phyloP scores from a whole-genome alignment of 2,113 vertebrate genomes.

The Epinephelus cyanopodus region DNA sequence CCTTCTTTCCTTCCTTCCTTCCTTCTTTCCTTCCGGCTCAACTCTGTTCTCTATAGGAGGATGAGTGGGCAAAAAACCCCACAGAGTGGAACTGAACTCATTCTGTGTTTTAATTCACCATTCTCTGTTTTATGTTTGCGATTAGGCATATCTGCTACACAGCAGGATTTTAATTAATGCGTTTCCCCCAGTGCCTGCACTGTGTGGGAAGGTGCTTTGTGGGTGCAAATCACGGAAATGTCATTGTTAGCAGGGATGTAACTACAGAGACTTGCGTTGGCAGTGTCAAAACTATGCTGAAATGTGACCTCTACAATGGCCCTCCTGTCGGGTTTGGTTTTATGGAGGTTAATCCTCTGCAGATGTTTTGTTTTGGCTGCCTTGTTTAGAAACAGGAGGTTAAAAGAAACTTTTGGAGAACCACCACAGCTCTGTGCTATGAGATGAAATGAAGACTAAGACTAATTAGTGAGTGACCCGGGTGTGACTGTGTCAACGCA shows the following conservation, averaged over 20 bases:
- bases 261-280: conserved; percentile 38
- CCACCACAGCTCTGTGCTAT: not conserved
- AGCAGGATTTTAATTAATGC: conserved; percentile 84
- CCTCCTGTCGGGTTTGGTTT: conserved; percentile 40
- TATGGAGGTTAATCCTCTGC: conserved; percentile 34
- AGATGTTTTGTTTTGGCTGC: conserved; percentile 16
- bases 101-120: conserved; percentile 73
- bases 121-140: conserved; percentile 74
- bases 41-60: conserved; percentile 43
- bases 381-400: conserved; percentile 19
- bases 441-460: not conserved
- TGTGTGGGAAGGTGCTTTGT: conserved; percentile 56
- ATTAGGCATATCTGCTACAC: conserved; percentile 78
- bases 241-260: conserved; percentile 72
- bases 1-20: conserved; percentile 22
- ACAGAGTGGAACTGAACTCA: conserved; percentile 69
- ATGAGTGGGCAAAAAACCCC: conserved; percentile 57
- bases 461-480: not conserved
- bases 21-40: conserved; percentile 29
- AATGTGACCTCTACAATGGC: conserved; percentile 39
- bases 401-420: conserved; percentile 1
- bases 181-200: conserved; percentile 41
- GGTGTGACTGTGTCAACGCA: not conserved
- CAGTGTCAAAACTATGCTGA: conserved; percentile 36
- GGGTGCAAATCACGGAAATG: conserved; percentile 69